Base-by-base conservation (phyloP, 2,797 vertebrate species). In the Tapirus indicus region DNA sequence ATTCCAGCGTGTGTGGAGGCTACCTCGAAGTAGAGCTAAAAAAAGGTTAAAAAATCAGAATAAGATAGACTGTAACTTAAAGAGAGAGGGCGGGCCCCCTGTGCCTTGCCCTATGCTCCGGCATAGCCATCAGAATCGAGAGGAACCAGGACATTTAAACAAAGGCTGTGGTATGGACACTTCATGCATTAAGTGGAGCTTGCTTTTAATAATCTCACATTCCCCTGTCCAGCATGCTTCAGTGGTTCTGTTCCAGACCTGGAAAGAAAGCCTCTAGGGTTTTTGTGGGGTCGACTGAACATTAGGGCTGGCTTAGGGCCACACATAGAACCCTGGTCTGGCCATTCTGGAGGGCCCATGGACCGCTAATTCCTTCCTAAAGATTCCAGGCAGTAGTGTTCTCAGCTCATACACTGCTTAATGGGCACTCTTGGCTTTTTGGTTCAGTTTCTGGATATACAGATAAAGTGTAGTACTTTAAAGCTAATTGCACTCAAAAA, bases 371-470 rank as follows among this genome's bases (percentile, higher is more conserved):
- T 41, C 64, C 74, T 58, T 78, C 54, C 9, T 20, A 72, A 92
- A 82, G 91, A 79, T 54, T 49, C 18, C 52, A 49, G 66, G 32
- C n/a, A 52, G 75, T 94, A 88, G 60, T 93, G n/a, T 62, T 72
- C 35, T 85, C 25, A 47, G 72, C 32, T 29, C 4, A 14, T 49
- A 29, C 7, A 21, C 38, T 84, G 86, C 47, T 49, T 86, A 66
- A 68, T 93, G 83, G 77, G 32, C 41, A 38, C 47, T 85, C 77
- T 62, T 77, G 82, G 52, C 54, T 92, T 72, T 71, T 75, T 56
- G 38, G 29, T 75, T 85, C 20, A 6, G 60, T 93, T 77, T 96
- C 72, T 97, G 80, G 41, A 66, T 66, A 44, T 25, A n/a, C n/a
- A 77, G 82, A 27, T 66, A 82, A 41, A 62, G 62, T 77, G 25